Evolutionary conservation across 2,888 invertebrate species (phyloP).

Genomic region (Himalopsyche kuldschensis): DNA sequence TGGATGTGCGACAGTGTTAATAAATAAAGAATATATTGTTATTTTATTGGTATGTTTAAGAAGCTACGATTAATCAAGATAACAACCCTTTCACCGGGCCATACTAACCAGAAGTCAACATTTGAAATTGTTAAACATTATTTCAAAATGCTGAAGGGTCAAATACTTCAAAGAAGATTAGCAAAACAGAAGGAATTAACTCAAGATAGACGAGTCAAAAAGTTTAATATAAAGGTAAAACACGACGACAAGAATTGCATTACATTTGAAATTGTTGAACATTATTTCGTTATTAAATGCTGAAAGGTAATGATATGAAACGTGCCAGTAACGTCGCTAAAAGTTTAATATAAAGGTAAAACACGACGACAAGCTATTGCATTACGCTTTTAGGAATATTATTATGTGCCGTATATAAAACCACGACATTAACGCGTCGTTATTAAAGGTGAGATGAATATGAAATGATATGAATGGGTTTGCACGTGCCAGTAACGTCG

Average conservation of each 20-base stretch:
- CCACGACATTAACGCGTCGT: neutral
- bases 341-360: neutral
- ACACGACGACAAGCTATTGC: neutral
- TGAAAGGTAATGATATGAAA: neutral
- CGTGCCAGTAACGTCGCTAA: too few species aligned
- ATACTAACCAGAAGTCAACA: neutral
- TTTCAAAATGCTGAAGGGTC: neutral
- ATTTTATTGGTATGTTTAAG: neutral
- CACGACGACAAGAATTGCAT: neutral
- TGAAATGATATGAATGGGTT: neutral
- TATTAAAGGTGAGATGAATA: neutral
- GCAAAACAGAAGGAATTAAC: neutral
- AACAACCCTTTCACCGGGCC: neutral
- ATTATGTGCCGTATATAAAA: neutral
- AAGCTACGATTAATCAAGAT: neutral
- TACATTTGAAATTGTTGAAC: neutral
- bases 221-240: neutral
- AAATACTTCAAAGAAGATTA: neutral
- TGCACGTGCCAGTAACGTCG: neutral
- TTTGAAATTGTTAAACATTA: neutral
- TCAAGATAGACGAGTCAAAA: neutral
- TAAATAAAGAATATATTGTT: too few species aligned
- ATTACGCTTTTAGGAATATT: neutral
- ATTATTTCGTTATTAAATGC: neutral
- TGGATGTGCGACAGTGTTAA: too few species aligned